Conservation (phyloP, 2,797 vertebrate species). For the Lindbergichthys nudifrons region DNA sequence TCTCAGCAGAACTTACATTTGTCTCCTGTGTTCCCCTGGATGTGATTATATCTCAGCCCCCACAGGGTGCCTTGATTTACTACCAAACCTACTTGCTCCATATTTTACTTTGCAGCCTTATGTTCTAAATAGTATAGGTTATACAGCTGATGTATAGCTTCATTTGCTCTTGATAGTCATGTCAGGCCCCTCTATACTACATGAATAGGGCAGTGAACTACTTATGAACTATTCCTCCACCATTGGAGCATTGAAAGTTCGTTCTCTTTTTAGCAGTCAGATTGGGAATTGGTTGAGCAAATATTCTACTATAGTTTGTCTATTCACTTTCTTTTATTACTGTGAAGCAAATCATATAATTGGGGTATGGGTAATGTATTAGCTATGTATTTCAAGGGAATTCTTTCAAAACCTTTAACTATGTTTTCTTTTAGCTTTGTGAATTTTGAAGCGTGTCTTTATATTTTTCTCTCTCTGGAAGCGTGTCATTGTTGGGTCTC, state of each 20-base stretch:
- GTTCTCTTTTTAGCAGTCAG: conserved; percentile 17
- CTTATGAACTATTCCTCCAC: conserved; percentile 32
- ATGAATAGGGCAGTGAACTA: conserved; percentile 41
- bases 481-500: conserved; percentile 1
- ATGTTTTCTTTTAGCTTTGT: neutral
- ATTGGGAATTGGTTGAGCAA: conserved; percentile 35
- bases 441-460: neutral
- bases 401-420: neutral
- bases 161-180: conserved; percentile 29
- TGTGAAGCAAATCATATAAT: neutral
- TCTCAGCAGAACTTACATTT: conserved; percentile 4
- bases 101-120: conserved; percentile 31
- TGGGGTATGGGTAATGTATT: neutral
- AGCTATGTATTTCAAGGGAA: neutral
- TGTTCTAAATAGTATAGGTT: conserved; percentile 28
- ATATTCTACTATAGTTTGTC: conserved; percentile 7
- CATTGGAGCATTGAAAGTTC: conserved; percentile 45
- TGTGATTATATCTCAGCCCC: conserved; percentile 12
- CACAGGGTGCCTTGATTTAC: conserved; percentile 23
- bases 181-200: conserved; percentile 35
- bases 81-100: conserved; percentile 9
- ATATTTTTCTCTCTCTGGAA: neutral
- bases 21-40: conserved; percentile 3
- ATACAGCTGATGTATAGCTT: conserved; percentile 52
- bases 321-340: conserved; percentile 6